phyloP scores from a whole-genome alignment of 2,113 vertebrate species.

The Lycaon pictus region DNA sequence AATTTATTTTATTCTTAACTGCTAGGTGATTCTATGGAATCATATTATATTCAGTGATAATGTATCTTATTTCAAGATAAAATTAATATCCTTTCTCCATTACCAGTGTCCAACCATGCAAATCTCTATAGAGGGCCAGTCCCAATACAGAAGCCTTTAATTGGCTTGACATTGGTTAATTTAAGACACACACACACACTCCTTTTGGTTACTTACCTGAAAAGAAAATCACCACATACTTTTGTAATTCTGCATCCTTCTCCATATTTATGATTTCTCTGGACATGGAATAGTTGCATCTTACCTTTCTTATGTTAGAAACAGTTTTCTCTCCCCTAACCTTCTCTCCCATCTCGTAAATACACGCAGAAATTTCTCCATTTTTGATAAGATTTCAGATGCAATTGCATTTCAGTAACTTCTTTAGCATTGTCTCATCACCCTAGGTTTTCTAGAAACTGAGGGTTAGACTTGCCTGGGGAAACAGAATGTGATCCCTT shows the following conservation, averaged over 20 bases:
- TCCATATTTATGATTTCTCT: neutral
- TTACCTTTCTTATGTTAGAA: neutral
- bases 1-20: conserved; percentile 12
- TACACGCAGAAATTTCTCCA: neutral
- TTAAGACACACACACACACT: neutral
- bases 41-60: neutral
- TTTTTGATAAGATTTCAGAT: neutral
- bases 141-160: neutral
- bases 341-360: neutral
- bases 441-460: neutral
- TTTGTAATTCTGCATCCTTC: neutral
- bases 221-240: neutral
- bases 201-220: conserved; percentile 1
- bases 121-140: neutral
- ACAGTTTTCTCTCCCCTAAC: neutral
- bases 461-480: neutral
- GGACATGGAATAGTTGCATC: neutral
- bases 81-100: neutral
- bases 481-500: neutral
- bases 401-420: neutral
- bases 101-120: neutral
- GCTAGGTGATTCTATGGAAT: neutral
- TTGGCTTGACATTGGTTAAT: neutral
- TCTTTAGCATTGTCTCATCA: neutral
- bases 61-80: neutral